phyloP scores from a whole-genome alignment of 2,888 invertebrate species.

The Drosophila anomelani region DNA sequence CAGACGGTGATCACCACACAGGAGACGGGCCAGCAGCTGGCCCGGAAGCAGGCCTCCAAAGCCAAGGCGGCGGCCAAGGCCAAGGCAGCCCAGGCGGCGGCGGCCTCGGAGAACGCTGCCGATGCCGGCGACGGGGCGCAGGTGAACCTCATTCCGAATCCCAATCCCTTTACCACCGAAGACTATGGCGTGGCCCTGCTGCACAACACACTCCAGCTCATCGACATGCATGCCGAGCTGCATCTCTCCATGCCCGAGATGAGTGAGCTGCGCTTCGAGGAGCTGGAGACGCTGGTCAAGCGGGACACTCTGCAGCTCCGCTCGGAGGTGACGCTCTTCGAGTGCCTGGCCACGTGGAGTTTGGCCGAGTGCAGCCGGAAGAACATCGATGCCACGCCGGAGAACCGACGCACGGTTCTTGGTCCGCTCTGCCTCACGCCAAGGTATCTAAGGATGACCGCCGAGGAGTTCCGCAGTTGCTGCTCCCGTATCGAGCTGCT shows the following conservation, averaged over 20 bases:
- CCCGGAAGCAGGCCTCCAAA: slow-evolving; percentile 63
- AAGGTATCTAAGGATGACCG: slow-evolving; percentile 81
- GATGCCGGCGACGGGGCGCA: slow-evolving; percentile 50
- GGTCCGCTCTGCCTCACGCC: slow-evolving; percentile 84
- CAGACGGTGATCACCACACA: slow-evolving; percentile 79
- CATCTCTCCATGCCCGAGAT: slow-evolving; percentile 82
- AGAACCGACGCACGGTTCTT: slow-evolving; percentile 83
- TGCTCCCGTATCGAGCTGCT: slow-evolving; percentile 83
- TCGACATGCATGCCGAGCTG: slow-evolving; percentile 84
- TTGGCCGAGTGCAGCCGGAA: slow-evolving; percentile 83
- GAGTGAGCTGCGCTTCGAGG: slow-evolving; percentile 83
- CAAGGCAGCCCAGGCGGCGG: slow-evolving; percentile 47
- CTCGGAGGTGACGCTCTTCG: slow-evolving; percentile 83
- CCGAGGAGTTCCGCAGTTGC: slow-evolving; percentile 81
- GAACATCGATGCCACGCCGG: slow-evolving; percentile 81
- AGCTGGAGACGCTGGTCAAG: slow-evolving; percentile 84
- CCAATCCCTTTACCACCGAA: slow-evolving; percentile 84
- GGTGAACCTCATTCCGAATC: slow-evolving; percentile 70
- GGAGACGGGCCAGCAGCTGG: slow-evolving; percentile 64
- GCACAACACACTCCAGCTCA: slow-evolving; percentile 83
- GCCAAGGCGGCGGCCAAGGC: slow-evolving; percentile 67
- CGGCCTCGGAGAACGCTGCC: slow-evolving; percentile 50
- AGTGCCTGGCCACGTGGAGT: slow-evolving; percentile 84
- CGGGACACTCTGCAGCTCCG: slow-evolving; percentile 83
- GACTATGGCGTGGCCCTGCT: slow-evolving; percentile 83